Percentiles rank a stretch among this genome's conserved stretches.
These are phyloP conservation scores for Ammospiza nelsoni DNA, from an alignment of 2,113 vertebrate species.

Conservation along the genomic window DNA sequence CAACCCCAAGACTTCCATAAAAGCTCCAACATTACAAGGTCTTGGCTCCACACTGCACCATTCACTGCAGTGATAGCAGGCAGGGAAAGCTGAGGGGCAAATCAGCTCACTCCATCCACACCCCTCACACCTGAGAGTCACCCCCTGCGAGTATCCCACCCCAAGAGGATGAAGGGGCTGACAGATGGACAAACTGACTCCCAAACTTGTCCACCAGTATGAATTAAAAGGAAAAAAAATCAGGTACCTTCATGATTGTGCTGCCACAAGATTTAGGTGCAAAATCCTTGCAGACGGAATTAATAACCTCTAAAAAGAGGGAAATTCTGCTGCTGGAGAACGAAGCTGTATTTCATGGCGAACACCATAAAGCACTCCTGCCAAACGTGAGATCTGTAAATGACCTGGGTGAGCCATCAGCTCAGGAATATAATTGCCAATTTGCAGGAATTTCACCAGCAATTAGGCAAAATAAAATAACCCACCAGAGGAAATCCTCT, in stretches of 20 bases:
- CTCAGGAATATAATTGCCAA: constrained; percentile 66
- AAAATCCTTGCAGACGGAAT: constrained; percentile 5
- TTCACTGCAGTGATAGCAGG: rapidly evolving
- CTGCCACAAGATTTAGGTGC: not conserved
- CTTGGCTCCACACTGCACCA: rapidly evolving
- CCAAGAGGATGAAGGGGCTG: rapidly evolving
- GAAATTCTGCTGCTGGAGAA: not conserved
- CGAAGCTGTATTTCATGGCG: constrained; percentile 9
- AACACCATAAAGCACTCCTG: constrained; percentile 42
- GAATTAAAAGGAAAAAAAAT: not conserved
- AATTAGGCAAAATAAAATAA: constrained; percentile 75
- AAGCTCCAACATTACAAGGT: not conserved
- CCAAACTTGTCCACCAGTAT: not conserved
- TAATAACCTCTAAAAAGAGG: not conserved
- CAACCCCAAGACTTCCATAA: rapidly evolving
- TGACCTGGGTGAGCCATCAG: constrained; percentile 68
- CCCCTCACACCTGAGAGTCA: rapidly evolving
- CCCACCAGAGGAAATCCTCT: constrained; percentile 44
- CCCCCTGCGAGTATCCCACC: rapidly evolving
- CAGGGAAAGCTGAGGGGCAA: not conserved
- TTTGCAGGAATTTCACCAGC: constrained; percentile 74
- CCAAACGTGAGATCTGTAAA: constrained; percentile 59
- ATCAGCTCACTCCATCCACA: rapidly evolving
- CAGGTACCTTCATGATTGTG: not conserved
- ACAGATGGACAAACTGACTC: rapidly evolving